Percentiles rank a stretch among this genome's conserved stretches.
These are phyloP conservation scores for Dolichoris vasculosae DNA, from an alignment of 1,140 invertebrate species.

Conservation along the genomic window DNA sequence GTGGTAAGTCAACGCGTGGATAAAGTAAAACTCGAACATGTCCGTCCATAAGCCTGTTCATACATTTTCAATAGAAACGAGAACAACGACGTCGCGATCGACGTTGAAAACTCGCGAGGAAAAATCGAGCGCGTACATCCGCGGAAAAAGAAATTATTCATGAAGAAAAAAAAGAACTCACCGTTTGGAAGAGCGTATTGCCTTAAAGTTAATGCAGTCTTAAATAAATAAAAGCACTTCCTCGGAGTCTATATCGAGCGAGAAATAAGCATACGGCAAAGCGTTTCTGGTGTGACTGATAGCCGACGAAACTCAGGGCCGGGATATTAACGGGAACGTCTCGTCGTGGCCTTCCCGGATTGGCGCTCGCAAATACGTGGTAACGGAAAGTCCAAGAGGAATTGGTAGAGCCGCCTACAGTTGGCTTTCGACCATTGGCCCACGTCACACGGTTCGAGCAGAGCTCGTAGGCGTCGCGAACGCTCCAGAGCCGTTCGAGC, in stretches of 20 bases:
- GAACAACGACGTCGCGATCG: not conserved
- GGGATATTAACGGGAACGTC: conserved; percentile 73
- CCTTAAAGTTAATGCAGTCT: not conserved
- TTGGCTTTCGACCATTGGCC: conserved; percentile 75
- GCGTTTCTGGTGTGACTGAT: conserved; percentile 63
- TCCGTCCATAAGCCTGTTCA: too few species aligned
- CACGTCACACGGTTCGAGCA: conserved; percentile 68
- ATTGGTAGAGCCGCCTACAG: conserved; percentile 67
- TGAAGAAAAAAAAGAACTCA: not conserved
- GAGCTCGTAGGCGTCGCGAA: not conserved
- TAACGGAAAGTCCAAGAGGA: conserved; percentile 59
- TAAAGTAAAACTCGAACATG: too few species aligned
- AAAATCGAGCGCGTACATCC: not conserved
- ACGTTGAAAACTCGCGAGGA: not conserved
- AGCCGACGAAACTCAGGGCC: conserved; percentile 60
- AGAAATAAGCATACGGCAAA: not conserved
- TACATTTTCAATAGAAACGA: too few species aligned
- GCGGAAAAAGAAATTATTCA: not conserved
- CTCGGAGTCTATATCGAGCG: not conserved
- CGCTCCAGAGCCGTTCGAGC: not conserved
- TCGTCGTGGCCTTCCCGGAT: conserved; percentile 74
- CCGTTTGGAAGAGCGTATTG: conserved; percentile 22
- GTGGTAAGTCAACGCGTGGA: too few species aligned
- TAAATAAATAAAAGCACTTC: conserved; percentile 20
- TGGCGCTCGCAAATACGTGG: conserved; percentile 64